A percentile compares a stretch with the other conserved stretches of the same genome.
phyloP scores from a whole-genome alignment of 2,797 vertebrate genomes.

The Catostomus latipinnis region DNA sequence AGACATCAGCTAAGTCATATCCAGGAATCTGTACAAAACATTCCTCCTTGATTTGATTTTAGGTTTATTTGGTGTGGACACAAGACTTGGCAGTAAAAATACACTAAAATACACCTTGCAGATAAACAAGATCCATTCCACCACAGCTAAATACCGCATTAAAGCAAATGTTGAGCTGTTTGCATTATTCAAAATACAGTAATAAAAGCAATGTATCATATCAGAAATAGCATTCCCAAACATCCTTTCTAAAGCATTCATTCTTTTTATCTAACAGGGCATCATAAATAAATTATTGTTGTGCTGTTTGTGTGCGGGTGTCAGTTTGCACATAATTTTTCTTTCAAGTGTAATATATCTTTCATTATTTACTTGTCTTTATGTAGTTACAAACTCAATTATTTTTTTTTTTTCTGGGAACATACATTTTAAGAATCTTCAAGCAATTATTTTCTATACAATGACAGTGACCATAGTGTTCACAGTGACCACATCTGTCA shows the following conservation, averaged over 20 bases:
- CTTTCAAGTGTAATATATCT: not conserved
- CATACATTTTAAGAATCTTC: too few species aligned
- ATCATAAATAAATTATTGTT: too few species aligned
- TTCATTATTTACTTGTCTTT: conserved; percentile 1
- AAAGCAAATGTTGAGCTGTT: conserved; percentile 10
- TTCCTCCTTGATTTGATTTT: not conserved
- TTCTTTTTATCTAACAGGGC: conserved; percentile 23
- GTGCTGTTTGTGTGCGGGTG: conserved; percentile 26
- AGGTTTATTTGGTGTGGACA: not conserved
- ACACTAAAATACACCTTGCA: conserved; percentile 6
- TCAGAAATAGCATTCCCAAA: conserved; percentile 10
- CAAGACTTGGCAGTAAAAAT: not conserved
- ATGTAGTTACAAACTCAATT: conserved; percentile 28
- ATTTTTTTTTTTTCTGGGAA: too few species aligned
- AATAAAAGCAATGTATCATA: conserved; percentile 44
- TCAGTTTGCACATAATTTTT: conserved; percentile 52
- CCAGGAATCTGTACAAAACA: not conserved
- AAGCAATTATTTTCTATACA: too few species aligned
- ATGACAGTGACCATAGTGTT: too few species aligned
- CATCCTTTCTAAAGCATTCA: conserved; percentile 1
- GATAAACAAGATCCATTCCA: conserved; percentile 35
- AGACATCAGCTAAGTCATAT: not conserved
- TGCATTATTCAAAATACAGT: conserved; percentile 48
- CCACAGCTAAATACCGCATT: not conserved
- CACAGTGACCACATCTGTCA: too few species aligned